Evolutionary conservation across 2,797 vertebrate species (phyloP).

Genomic region (Melopsittacus undulatus): DNA sequence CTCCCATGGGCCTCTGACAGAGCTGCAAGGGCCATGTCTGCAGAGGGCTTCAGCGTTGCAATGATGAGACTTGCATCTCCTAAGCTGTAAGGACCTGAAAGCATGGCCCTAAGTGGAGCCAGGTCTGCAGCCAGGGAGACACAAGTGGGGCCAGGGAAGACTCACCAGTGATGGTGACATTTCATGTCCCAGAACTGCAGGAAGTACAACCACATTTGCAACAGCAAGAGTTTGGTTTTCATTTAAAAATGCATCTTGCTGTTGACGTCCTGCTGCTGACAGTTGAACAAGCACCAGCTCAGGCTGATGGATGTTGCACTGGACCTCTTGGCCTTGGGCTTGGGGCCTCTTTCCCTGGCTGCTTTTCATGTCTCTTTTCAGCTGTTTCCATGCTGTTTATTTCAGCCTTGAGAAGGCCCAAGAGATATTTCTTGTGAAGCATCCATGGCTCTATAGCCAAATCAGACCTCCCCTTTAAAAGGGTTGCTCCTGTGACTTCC

Average conservation of each 20-base stretch:
- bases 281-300: accelerated
- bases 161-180: neutral
- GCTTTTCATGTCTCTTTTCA: neutral
- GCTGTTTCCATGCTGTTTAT: neutral
- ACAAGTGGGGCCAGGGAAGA: neutral
- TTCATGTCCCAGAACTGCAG: neutral
- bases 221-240: neutral
- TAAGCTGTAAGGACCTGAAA: neutral
- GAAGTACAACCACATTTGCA: neutral
- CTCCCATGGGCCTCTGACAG: neutral
- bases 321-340: neutral
- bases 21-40: accelerated
- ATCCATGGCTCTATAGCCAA: neutral
- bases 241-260: neutral
- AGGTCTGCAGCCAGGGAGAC: neutral
- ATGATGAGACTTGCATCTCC: neutral
- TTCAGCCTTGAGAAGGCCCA: neutral
- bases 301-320: accelerated
- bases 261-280: accelerated
- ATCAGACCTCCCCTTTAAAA: neutral
- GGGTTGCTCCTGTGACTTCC: neutral
- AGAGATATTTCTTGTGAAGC: neutral
- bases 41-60: neutral
- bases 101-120: accelerated
- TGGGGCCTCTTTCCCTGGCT: neutral